These are phyloP conservation scores for Leptestheria dahalacensis DNA, from an alignment of 1,140 invertebrate species.

Conservation along the genomic window DNA sequence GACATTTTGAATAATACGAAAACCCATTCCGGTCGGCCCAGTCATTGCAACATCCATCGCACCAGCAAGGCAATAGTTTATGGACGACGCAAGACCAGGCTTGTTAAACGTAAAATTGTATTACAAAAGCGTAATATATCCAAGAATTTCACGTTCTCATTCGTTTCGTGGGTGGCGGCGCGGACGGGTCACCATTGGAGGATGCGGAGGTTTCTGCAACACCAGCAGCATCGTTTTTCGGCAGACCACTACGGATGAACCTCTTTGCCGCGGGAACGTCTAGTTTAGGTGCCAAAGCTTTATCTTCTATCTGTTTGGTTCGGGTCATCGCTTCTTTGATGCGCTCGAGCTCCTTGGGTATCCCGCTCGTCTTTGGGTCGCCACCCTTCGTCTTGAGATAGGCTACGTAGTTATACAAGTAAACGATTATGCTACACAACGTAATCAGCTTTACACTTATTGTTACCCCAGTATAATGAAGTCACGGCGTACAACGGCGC, in stretches of 20 bases:
- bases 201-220: neutral
- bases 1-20: too few species aligned
- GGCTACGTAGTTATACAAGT: neutral
- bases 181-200: neutral
- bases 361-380: conserved; percentile 1
- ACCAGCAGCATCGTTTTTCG: neutral
- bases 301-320: conserved; percentile 2
- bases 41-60: too few species aligned
- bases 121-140: neutral
- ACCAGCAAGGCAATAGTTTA: neutral
- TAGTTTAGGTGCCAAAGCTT: neutral
- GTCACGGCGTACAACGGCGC: conserved; percentile 3
- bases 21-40: too few species aligned
- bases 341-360: conserved; percentile 4
- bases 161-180: neutral
- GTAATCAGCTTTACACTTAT: neutral
- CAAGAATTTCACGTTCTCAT: neutral
- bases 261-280: neutral
- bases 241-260: conserved; percentile 6
- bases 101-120: neutral
- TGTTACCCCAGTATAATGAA: conserved; percentile 4
- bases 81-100: neutral
- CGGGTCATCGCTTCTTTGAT: neutral
- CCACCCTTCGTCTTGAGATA: conserved; percentile 4
- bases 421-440: neutral